Conservation (phyloP, 1,140 invertebrate genomes). For the Drosophila navojoa region DNA sequence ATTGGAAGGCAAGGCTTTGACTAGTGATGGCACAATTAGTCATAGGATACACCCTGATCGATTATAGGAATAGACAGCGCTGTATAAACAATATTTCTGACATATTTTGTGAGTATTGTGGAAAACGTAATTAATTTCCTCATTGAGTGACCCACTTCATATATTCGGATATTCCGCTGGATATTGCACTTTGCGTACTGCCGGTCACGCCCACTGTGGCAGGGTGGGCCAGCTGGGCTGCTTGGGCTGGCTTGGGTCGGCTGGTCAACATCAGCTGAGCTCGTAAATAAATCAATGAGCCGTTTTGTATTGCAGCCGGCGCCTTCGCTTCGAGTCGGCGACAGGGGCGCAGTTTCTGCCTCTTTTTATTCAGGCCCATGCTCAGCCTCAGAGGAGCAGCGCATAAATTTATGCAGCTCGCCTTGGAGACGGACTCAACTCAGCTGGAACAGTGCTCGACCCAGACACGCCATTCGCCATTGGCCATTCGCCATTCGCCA, state of each 20-base stretch:
- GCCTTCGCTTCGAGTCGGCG: slow-evolving; percentile 63
- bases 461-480: neutral
- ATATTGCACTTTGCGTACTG: slow-evolving; percentile 11
- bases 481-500: too few relatives aligned
- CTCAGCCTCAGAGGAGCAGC: slow-evolving; percentile 30
- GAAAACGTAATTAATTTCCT: too few relatives aligned
- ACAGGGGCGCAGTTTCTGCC: slow-evolving; percentile 44
- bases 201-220: slow-evolving; percentile 34
- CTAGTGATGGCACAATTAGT: too few relatives aligned
- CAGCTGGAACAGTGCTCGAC: slow-evolving; percentile 1
- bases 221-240: neutral
- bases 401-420: slow-evolving; percentile 74
- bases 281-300: slow-evolving; percentile 83
- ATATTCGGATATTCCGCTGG: neutral
- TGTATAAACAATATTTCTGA: too few relatives aligned
- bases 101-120: too few relatives aligned
- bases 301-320: slow-evolving; percentile 70
- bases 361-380: neutral
- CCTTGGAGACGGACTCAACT: slow-evolving; percentile 32
- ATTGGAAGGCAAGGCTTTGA: too few relatives aligned
- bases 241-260: too few relatives aligned
- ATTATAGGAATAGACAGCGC: too few relatives aligned
- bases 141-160: too few relatives aligned
- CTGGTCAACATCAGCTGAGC: slow-evolving; percentile 57
- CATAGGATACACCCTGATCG: too few relatives aligned